A percentile compares a stretch with the other conserved stretches of the same genome.
phyloP scores from a whole-genome alignment of 1,140 invertebrate genomes.

The Teleopsis dalmanni region DNA sequence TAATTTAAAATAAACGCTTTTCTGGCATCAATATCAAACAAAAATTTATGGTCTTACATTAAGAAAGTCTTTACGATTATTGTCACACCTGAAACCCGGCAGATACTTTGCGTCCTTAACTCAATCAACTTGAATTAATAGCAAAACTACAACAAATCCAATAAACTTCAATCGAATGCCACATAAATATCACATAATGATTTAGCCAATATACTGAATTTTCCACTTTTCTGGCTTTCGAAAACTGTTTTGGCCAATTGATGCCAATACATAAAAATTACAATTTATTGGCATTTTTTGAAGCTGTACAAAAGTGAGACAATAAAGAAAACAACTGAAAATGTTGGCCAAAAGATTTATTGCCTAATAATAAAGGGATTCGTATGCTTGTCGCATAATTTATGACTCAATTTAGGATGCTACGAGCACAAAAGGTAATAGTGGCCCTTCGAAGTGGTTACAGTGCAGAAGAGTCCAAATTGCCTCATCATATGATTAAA shows the following conservation, averaged over 20 bases:
- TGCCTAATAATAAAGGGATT: slow-evolving; percentile 17
- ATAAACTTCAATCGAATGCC: slow-evolving; percentile 14
- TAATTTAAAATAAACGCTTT: too few relatives aligned
- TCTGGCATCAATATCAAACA: too few relatives aligned
- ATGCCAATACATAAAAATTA: slow-evolving; percentile 14
- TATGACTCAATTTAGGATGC: slow-evolving; percentile 12
- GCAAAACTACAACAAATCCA: slow-evolving; percentile 13
- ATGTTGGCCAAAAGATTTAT: slow-evolving; percentile 16
- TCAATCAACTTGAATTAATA: slow-evolving; percentile 10
- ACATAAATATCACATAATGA: slow-evolving; percentile 9
- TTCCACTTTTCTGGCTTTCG: too few relatives aligned
- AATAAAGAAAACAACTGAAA: slow-evolving; percentile 1
- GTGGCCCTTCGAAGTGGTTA: not conserved
- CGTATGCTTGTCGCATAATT: slow-evolving; percentile 13
- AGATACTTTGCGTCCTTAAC: slow-evolving; percentile 2
- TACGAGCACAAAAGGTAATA: not conserved
- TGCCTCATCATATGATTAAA: slow-evolving; percentile 9
- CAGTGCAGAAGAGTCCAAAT: too few relatives aligned
- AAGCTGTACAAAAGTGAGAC: not conserved
- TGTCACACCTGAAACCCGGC: slow-evolving; percentile 14
- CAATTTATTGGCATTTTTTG: slow-evolving; percentile 13
- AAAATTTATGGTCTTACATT: slow-evolving; percentile 16
- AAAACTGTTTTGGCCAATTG: too few relatives aligned
- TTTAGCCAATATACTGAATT: slow-evolving; percentile 10
- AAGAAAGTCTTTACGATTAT: slow-evolving; percentile 17